Evolutionary conservation across 2,888 invertebrate genomes (phyloP).

Genomic region (Leptinotarsa juncta): DNA sequence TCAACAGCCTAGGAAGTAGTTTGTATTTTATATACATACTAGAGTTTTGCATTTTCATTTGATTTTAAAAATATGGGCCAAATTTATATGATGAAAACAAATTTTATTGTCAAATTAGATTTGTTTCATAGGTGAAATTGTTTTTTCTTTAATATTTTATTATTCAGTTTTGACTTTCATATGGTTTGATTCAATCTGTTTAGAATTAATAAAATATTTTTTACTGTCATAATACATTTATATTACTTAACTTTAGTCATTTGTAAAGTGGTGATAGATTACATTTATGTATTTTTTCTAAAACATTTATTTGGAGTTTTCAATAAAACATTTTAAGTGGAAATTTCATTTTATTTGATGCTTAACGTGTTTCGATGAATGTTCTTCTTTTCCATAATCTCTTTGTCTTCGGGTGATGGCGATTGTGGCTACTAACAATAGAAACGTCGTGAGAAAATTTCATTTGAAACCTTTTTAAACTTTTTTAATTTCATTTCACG

Average conservation of each 20-base stretch:
- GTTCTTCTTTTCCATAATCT: conserved; percentile 65
- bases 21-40: conserved; percentile 21
- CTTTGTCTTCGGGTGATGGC: conserved; percentile 57
- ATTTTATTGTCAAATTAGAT: too few relatives aligned
- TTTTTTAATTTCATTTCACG: too few relatives aligned
- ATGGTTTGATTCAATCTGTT: neutral
- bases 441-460: too few relatives aligned
- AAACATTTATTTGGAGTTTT: conserved; percentile 38
- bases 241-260: too few relatives aligned
- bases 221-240: too few relatives aligned
- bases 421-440: too few relatives aligned
- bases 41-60: conserved; percentile 8
- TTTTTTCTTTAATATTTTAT: neutral
- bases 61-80: neutral
- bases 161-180: neutral
- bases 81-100: neutral
- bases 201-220: neutral
- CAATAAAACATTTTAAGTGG: conserved; percentile 41
- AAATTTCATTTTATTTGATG: conserved; percentile 25
- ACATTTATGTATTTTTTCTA: neutral
- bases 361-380: conserved; percentile 55
- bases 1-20: conserved; percentile 88
- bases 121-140: neutral
- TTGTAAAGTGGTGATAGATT: conserved; percentile 2
- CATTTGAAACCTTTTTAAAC: too few relatives aligned